These are phyloP conservation scores for Tineola bisselliella DNA, from an alignment of 2,888 invertebrate species.

Conservation along the genomic window DNA sequence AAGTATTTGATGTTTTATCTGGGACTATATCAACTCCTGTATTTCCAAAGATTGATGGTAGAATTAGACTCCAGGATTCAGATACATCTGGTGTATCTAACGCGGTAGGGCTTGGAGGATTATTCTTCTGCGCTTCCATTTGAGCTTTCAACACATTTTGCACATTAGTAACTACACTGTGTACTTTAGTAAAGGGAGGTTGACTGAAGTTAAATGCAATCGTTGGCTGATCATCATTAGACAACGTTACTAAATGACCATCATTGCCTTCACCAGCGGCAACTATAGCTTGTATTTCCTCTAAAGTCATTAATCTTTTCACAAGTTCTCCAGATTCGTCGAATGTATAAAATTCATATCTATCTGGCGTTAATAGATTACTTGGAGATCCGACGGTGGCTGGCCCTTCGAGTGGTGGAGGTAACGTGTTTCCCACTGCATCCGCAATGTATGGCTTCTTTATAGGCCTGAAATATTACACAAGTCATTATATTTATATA, in stretches of 20 bases:
- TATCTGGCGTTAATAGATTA: conserved; percentile 80
- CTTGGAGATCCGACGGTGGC: conserved; percentile 81
- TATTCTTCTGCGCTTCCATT: conserved; percentile 72
- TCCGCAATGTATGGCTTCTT: conserved; percentile 72
- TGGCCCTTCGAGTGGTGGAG: conserved; percentile 69
- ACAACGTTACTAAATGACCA: conserved; percentile 56
- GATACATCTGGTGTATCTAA: conserved; percentile 79
- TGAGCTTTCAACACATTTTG: conserved; percentile 85
- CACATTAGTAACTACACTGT: conserved; percentile 83
- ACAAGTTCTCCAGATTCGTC: conserved; percentile 85
- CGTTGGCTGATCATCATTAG: conserved; percentile 57
- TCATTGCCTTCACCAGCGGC: conserved; percentile 81
- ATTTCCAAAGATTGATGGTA: conserved; percentile 82
- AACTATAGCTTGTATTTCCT: conserved; percentile 86
- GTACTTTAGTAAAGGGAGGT: conserved; percentile 74
- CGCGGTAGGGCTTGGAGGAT: conserved; percentile 48
- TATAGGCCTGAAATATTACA: conserved; percentile 37
- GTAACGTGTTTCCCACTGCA: conserved; percentile 73
- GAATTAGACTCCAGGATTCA: conserved; percentile 82
- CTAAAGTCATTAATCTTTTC: conserved; percentile 83
- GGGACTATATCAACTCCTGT: conserved; percentile 71
- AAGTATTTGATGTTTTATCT: conserved; percentile 50
- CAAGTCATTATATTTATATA: not conserved
- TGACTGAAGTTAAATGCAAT: conserved; percentile 58
- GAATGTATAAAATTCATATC: conserved; percentile 88